Evolutionary conservation across 2,888 invertebrate genomes (phyloP).

Genomic region (Luperina testacea): DNA sequence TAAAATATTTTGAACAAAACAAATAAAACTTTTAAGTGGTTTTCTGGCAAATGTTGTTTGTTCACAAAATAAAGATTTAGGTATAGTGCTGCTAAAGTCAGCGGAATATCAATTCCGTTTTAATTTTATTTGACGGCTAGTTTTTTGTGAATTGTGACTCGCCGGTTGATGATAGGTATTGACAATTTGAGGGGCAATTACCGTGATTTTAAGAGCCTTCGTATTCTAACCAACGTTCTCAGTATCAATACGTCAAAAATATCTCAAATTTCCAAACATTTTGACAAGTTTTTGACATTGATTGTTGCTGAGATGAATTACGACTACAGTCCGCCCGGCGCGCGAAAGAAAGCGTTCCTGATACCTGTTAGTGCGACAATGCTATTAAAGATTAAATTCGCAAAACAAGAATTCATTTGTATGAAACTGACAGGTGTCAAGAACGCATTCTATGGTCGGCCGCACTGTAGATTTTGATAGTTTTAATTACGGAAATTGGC

Average conservation of each 20-base stretch:
- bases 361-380: not conserved
- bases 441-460: not conserved
- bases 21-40: slow-evolving; percentile 53
- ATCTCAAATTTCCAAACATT: too few relatives aligned
- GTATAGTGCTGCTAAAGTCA: slow-evolving; percentile 28
- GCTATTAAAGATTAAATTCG: not conserved
- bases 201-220: too few relatives aligned
- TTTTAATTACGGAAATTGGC: not conserved
- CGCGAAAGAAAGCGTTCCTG: not conserved
- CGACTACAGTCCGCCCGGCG: not conserved
- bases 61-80: slow-evolving; percentile 37
- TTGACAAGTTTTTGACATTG: not conserved
- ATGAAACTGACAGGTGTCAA: not conserved
- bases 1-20: slow-evolving; percentile 46
- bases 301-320: not conserved
- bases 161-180: not conserved
- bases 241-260: too few relatives aligned
- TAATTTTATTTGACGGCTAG: slow-evolving; percentile 18
- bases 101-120: slow-evolving; percentile 16
- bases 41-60: slow-evolving; percentile 38
- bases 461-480: not conserved
- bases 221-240: too few relatives aligned
- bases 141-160: too few relatives aligned
- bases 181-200: not conserved
- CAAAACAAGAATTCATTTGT: too few relatives aligned